These are phyloP conservation scores for Sebastes vulpes DNA, from an alignment of 2,797 vertebrate genomes.

Conservation along the genomic window DNA sequence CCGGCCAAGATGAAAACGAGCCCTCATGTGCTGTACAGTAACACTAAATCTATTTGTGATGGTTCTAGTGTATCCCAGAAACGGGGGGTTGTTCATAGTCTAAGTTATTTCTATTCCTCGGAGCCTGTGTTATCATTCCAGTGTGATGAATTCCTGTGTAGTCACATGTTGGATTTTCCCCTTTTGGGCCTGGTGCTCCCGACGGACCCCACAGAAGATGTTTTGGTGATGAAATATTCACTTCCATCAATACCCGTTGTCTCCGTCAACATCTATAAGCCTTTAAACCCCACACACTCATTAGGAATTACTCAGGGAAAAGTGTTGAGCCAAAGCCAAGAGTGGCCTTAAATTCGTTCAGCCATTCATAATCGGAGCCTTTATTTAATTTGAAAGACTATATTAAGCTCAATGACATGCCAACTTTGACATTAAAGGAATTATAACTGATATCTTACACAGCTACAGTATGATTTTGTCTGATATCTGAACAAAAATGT, in stretches of 20 bases:
- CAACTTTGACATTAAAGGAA: background rate
- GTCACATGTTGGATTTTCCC: background rate
- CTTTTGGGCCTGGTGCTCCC: constrained; percentile 10
- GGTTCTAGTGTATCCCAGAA: constrained; percentile 41
- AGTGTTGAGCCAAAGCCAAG: background rate
- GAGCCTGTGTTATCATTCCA: constrained; percentile 24
- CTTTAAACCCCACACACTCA: background rate
- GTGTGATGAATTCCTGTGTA: constrained; percentile 1
- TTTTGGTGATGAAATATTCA: background rate
- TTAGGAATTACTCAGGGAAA: background rate
- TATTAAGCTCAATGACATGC: background rate
- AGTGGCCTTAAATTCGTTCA: background rate
- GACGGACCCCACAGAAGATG: background rate
- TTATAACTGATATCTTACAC: background rate
- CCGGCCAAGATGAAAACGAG: constrained; percentile 41
- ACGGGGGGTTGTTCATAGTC: constrained; percentile 24
- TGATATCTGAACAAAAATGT: background rate
- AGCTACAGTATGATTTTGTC: background rate
- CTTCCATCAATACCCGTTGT: background rate
- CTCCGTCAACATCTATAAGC: background rate
- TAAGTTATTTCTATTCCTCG: constrained; percentile 30
- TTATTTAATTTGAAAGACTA: background rate
- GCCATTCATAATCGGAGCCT: background rate
- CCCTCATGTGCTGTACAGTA: constrained; percentile 32
- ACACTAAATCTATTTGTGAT: constrained; percentile 56